Conservation (phyloP, 2,113 vertebrate species). For the Phyllostomus discolor region DNA sequence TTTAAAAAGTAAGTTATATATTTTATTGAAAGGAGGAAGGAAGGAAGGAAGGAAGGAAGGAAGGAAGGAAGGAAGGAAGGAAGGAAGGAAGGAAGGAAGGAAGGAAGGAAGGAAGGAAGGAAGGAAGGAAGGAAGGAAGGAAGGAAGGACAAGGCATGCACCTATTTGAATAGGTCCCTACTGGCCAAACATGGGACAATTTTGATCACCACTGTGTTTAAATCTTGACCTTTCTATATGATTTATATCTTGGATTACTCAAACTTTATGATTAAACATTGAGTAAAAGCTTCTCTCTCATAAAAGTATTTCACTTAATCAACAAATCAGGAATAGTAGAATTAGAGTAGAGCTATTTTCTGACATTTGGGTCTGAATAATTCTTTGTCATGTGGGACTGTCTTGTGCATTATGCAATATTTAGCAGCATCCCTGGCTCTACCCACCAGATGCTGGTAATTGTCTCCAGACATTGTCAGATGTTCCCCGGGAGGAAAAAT, state of each 20-base stretch:
- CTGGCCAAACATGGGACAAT: neutral
- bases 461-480: neutral
- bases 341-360: neutral
- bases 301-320: neutral
- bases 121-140: neutral
- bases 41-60: too few relatives aligned
- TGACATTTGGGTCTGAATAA: neutral
- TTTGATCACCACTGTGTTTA: neutral
- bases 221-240: neutral
- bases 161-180: neutral
- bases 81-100: neutral
- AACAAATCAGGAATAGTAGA: neutral
- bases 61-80: neutral
- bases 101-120: neutral
- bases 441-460: neutral
- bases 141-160: neutral
- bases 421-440: neutral
- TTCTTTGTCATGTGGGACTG: neutral
- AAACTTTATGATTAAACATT: neutral
- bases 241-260: neutral
- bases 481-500: neutral
- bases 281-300: neutral
- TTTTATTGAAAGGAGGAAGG: neutral
- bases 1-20: neutral
- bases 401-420: neutral